These are phyloP conservation scores for Luperina testacea DNA, from an alignment of 2,888 invertebrate species.

Conservation along the genomic window DNA sequence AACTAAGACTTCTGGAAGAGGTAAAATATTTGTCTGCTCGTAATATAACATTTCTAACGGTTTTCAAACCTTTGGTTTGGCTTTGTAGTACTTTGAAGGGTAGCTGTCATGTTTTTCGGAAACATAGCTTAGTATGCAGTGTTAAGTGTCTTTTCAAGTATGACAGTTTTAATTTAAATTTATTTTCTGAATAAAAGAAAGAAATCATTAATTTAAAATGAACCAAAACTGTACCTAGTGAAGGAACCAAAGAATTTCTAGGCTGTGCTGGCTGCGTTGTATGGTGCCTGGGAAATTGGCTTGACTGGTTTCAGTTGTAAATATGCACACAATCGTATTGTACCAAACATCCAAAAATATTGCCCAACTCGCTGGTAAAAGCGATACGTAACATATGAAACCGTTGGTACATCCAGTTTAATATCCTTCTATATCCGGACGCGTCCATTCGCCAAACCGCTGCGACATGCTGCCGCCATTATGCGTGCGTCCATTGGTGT, in stretches of 20 bases:
- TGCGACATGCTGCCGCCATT: slow-evolving; percentile 87
- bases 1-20: slow-evolving; percentile 58
- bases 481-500: slow-evolving; percentile 83
- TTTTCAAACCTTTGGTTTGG: background rate
- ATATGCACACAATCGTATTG: slow-evolving; percentile 25
- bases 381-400: slow-evolving; percentile 54
- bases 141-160: background rate
- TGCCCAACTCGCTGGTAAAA: slow-evolving; percentile 25
- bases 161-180: too few relatives aligned
- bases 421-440: slow-evolving; percentile 69
- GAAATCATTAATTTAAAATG: background rate
- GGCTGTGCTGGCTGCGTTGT: too few relatives aligned
- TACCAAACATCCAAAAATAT: slow-evolving; percentile 30
- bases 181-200: too few relatives aligned
- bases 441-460: slow-evolving; percentile 86
- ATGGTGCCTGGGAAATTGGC: background rate
- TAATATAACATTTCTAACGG: background rate
- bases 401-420: slow-evolving; percentile 61
- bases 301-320: background rate
- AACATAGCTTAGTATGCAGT: background rate
- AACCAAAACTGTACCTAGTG: background rate
- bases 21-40: background rate
- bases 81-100: background rate
- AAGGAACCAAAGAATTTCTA: background rate
- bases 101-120: background rate